Evolutionary conservation across 1,140 invertebrate species (phyloP).

Genomic region (Diachasmimorpha longicaudata): DNA sequence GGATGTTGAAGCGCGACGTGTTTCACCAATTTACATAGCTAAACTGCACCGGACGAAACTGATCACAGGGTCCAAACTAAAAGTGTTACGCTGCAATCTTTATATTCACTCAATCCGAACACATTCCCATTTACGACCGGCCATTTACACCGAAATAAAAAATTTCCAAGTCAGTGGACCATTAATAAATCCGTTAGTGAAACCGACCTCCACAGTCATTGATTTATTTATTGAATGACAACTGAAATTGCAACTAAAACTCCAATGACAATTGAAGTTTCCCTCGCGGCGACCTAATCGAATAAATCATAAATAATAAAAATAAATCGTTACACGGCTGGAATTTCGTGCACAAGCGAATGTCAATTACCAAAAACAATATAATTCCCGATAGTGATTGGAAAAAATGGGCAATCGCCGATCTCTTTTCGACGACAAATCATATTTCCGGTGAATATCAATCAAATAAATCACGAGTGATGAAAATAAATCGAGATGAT

Average conservation of each 20-base stretch:
- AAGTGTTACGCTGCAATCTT: conserved; percentile 16
- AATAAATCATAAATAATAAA: too few species aligned
- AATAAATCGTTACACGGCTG: too few species aligned
- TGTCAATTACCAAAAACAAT: too few species aligned
- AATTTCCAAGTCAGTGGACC: not conserved
- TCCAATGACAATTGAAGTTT: not conserved
- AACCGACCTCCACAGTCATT: not conserved
- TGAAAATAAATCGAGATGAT: not conserved
- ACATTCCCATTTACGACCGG: not conserved
- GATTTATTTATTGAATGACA: too few species aligned
- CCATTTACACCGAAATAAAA: not conserved
- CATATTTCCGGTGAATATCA: too few species aligned
- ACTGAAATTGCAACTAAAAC: too few species aligned
- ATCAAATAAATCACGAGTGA: too few species aligned
- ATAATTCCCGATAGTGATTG: too few species aligned
- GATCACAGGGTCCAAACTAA: conserved; percentile 16
- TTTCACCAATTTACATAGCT: conserved; percentile 15
- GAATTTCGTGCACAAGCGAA: too few species aligned
- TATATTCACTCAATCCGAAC: not conserved
- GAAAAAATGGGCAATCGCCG: too few species aligned
- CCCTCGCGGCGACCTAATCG: not conserved
- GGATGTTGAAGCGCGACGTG: not conserved
- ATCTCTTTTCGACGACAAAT: too few species aligned
- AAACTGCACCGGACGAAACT: conserved; percentile 21
- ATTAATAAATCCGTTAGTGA: not conserved